A percentile compares a stretch with the other conserved stretches of the same genome.
phyloP scores from a whole-genome alignment of 2,888 invertebrate genomes.

The Scaptomyza parva region DNA sequence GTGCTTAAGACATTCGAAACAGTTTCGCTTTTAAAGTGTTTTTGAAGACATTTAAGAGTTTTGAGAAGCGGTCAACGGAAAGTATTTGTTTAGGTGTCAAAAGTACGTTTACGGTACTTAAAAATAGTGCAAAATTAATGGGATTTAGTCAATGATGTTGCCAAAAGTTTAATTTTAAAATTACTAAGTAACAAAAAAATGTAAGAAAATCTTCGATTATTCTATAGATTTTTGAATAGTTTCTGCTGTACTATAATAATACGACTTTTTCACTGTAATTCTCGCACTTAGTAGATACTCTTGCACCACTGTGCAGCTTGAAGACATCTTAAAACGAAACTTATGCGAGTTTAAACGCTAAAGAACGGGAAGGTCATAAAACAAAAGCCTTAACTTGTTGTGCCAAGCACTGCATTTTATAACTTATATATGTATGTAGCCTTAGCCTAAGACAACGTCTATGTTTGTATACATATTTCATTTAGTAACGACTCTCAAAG shows the following conservation, averaged over 20 bases:
- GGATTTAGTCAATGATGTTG: too few species aligned
- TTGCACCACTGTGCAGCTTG: constrained; percentile 4
- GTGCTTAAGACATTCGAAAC: background rate
- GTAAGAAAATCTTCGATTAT: too few species aligned
- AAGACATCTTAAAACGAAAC: constrained; percentile 3
- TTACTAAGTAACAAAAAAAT: too few species aligned
- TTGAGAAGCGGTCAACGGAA: too few species aligned
- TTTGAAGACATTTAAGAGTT: background rate
- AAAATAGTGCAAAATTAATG: too few species aligned
- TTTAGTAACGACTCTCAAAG: background rate
- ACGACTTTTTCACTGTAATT: too few species aligned
- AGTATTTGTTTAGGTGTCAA: too few species aligned
- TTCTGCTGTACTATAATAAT: too few species aligned
- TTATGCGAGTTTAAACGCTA: constrained; percentile 21
- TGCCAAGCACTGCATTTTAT: constrained; percentile 32
- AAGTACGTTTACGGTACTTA: too few species aligned
- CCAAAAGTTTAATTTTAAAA: too few species aligned
- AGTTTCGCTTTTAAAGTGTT: background rate
- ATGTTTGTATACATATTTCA: background rate
- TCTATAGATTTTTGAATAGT: too few species aligned
- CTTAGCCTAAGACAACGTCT: background rate
- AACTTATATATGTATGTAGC: constrained; percentile 3
- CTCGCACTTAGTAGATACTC: background rate
- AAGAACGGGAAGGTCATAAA: constrained; percentile 53
- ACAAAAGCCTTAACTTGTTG: constrained; percentile 45